Percentiles rank a stretch among this genome's conserved stretches.
Evolutionary conservation across 2,888 invertebrate species (phyloP).

Genomic region (Eristalinus sepulchralis): DNA sequence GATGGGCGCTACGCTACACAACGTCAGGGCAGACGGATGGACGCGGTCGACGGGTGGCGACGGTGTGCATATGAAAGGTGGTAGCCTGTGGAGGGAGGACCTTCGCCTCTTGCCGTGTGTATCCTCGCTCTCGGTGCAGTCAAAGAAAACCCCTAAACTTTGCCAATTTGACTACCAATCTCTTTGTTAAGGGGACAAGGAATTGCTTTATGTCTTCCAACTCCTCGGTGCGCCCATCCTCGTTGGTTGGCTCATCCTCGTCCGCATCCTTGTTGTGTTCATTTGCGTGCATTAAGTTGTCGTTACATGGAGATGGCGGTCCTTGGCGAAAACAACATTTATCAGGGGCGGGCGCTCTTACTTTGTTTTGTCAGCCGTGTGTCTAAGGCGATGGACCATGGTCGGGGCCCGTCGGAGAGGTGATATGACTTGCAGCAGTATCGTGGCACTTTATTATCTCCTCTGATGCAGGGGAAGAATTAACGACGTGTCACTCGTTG

Average conservation of each 20-base stretch:
- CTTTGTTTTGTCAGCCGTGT: slow-evolving; percentile 8
- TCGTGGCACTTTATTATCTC: slow-evolving; percentile 84
- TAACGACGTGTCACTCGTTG: slow-evolving; percentile 85
- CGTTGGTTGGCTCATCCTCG: background rate
- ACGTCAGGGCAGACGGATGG: background rate
- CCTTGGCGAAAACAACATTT: slow-evolving; percentile 21
- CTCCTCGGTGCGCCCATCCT: background rate
- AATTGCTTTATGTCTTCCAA: slow-evolving; percentile 34
- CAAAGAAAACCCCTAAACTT: slow-evolving; percentile 52
- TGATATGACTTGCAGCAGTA: slow-evolving; percentile 81
- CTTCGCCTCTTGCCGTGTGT: slow-evolving; percentile 37
- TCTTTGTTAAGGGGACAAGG: slow-evolving; percentile 25
- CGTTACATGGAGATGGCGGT: slow-evolving; percentile 1
- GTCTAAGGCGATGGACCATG: slow-evolving; percentile 76
- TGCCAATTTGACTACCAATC: slow-evolving; percentile 59
- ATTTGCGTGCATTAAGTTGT: background rate
- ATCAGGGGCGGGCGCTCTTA: slow-evolving; percentile 8
- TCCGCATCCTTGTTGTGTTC: slow-evolving; percentile 5
- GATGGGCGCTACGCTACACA: background rate
- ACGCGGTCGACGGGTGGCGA: background rate
- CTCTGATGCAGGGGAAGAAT: slow-evolving; percentile 82
- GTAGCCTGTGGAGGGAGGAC: slow-evolving; percentile 22
- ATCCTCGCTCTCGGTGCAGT: slow-evolving; percentile 18
- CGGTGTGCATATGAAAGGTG: background rate
- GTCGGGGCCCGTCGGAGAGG: slow-evolving; percentile 78